Evolutionary conservation across 2,113 vertebrate species (phyloP), one percentile per base, ranked within the genome.

Genomic region (Phasianus colchicus): DNA sequence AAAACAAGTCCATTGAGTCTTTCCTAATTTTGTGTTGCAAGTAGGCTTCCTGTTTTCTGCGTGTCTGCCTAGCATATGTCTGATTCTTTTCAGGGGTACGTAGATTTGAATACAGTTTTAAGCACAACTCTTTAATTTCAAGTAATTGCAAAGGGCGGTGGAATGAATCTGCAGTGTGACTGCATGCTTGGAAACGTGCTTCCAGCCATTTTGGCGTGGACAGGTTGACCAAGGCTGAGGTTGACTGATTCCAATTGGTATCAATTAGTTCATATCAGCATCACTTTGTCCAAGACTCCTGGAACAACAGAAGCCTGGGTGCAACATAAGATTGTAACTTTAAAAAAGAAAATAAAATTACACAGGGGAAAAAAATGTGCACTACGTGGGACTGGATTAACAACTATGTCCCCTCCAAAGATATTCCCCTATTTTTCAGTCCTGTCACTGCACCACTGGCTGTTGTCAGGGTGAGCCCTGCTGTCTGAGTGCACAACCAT

Each of bases 381-480:
- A 0, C 11, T 12, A 3, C 1, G 1, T 75, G 47, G 8, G 30
- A 13, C 11, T 13, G 61, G 22, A 16, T 24, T 47, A n/a, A 72
- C n/a, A 32, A 34, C 43, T 5, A 3, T 0, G 9, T 18, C 48
- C 29, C 19, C 34, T 71, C 34, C 47, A 18, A 17, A 55, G 4
- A 15, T 0, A 2, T n/a, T 17, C 24, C 4, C 13, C 24, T 5
- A 2, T 3, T 5, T 48, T 57, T 25, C 7, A 40, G 3, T 12
- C 9, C 1, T 2, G n/a, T 13, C 34, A 1, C 14, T 2, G 0
- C 0, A 0, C 16, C 19, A 55, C 38, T 25, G 1, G 19, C 10
- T 61, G 2, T 2, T 18, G 40, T 3, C 27, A 2, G 36, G 30
- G 43, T 8, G 21, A 15, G 4, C 43, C 38, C 9, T 20, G 34